phyloP scores from a whole-genome alignment of 2,888 invertebrate genomes.

The Palloptera scutellata region DNA sequence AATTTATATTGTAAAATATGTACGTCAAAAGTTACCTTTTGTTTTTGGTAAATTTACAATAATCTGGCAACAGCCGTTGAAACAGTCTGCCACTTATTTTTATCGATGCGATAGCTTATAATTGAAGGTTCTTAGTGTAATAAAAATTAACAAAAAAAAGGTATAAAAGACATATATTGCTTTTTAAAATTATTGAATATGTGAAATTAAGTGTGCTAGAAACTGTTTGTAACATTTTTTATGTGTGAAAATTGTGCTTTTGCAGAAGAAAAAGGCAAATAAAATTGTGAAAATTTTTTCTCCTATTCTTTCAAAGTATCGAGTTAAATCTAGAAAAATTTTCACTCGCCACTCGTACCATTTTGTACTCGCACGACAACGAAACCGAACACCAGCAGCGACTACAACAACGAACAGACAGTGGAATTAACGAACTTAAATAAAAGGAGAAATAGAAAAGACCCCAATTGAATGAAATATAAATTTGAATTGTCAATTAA shows the following conservation, averaged over 20 bases:
- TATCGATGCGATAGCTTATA: not conserved
- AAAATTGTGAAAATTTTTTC: slow-evolving; percentile 24
- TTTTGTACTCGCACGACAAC: not conserved
- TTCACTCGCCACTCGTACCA: slow-evolving; percentile 31
- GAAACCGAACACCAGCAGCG: slow-evolving; percentile 7
- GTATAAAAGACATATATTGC: slow-evolving; percentile 38
- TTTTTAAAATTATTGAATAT: slow-evolving; percentile 42
- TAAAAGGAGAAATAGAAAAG: not conserved
- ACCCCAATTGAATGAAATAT: not conserved
- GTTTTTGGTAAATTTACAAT: no score
- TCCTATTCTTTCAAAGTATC: slow-evolving; percentile 37
- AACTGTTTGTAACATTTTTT: slow-evolving; percentile 30
- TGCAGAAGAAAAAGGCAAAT: slow-evolving; percentile 32
- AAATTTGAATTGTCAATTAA: slow-evolving; percentile 4
- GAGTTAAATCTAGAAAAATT: slow-evolving; percentile 39
- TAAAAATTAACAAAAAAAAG: no score
- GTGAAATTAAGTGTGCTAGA: slow-evolving; percentile 43
- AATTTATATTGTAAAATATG: no score
- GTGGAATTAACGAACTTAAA: not conserved
- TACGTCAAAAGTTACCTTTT: no score
- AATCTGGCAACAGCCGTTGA: no score
- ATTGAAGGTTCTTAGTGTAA: no score
- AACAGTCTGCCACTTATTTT: slow-evolving; percentile 1
- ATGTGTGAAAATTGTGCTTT: slow-evolving; percentile 15
- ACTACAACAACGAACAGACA: not conserved